A percentile compares a stretch with the other conserved stretches of the same genome.
Evolutionary conservation across 92 coral and sea anemone species (phyloP).

Genomic region (Meandrina meandrites): DNA sequence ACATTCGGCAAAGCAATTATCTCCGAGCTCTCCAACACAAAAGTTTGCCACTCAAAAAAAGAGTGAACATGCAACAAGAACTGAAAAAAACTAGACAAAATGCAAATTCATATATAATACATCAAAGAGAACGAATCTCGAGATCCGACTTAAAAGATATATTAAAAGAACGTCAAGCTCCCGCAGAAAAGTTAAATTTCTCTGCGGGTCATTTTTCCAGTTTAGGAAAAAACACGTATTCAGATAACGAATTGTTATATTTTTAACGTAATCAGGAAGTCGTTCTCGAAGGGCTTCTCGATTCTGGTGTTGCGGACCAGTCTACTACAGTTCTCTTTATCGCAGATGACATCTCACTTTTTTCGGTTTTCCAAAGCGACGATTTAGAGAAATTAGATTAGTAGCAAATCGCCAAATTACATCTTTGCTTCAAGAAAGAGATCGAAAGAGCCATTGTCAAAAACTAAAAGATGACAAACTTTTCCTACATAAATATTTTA

Average conservation of each 20-base stretch:
- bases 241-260: neutral
- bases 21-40: neutral
- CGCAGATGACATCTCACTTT: neutral
- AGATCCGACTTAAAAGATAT: constrained; percentile 4
- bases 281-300: neutral
- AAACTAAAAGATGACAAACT: neutral
- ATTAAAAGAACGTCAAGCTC: neutral
- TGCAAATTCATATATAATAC: neutral
- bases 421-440: neutral
- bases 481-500: neutral
- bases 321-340: neutral
- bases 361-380: neutral
- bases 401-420: neutral
- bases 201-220: neutral
- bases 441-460: neutral
- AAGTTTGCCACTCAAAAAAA: neutral
- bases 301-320: neutral
- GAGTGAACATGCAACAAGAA: neutral
- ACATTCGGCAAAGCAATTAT: constrained; percentile 1
- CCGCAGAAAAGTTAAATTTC: neutral
- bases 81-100: neutral
- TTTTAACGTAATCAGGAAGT: neutral
- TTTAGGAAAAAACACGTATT: neutral
- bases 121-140: constrained; percentile 11
- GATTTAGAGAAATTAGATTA: neutral